Evolutionary conservation across 2,888 invertebrate genomes (phyloP).

Genomic region (Rhorus exstirpatorius): DNA sequence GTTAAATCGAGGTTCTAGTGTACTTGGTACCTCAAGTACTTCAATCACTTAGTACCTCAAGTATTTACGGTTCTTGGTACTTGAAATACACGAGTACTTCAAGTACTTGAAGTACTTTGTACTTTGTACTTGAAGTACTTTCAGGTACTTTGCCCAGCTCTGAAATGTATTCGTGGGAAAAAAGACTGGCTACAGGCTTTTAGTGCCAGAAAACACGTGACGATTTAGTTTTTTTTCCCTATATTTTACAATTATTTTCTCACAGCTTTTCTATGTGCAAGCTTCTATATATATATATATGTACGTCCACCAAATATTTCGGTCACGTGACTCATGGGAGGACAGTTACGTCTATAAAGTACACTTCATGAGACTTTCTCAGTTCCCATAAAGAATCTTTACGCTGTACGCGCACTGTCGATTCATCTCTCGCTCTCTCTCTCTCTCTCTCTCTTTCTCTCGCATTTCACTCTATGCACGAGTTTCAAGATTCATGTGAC

Average conservation of each 20-base stretch:
- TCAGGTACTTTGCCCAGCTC: no score
- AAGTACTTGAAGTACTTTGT: no score
- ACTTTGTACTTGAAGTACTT: no score
- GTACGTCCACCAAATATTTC: conserved; percentile 1
- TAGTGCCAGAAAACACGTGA: not conserved
- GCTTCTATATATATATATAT: not conserved
- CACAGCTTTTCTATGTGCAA: conserved; percentile 13
- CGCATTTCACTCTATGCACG: not conserved
- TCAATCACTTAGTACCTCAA: no score
- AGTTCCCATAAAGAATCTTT: conserved; percentile 33
- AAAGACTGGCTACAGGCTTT: not conserved
- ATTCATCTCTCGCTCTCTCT: conserved; percentile 5
- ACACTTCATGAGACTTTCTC: conserved; percentile 5
- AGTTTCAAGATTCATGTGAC: conserved; percentile 46
- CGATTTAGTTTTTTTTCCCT: not conserved
- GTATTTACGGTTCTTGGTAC: no score
- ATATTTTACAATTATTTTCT: conserved; percentile 7
- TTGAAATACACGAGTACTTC: no score
- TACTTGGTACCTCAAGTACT: no score
- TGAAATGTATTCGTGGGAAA: not conserved
- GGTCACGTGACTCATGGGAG: conserved; percentile 11
- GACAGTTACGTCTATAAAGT: conserved; percentile 9
- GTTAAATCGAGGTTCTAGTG: no score
- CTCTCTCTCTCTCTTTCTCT: conserved; percentile 6
- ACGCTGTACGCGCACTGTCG: conserved; percentile 28